Percentiles rank a stretch among this genome's conserved stretches.
Evolutionary conservation across 2,888 invertebrate genomes (phyloP).

Genomic region (Caenorhabditis uteleia): DNA sequence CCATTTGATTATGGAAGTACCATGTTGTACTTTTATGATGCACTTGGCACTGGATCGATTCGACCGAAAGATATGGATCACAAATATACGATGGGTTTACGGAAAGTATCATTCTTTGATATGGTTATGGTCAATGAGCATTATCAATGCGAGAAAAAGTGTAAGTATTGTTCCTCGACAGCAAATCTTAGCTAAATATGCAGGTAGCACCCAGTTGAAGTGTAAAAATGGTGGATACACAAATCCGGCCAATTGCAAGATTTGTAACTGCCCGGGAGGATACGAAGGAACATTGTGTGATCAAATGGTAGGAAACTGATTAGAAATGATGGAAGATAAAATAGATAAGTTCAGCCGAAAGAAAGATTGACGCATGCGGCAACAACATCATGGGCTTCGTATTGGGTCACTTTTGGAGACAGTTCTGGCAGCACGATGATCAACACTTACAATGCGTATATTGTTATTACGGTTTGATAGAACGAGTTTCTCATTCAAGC

Average conservation of each 20-base stretch:
- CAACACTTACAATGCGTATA: no score
- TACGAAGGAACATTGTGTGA: neutral
- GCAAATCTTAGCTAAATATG: no score
- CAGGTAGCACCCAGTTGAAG: neutral
- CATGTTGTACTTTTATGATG: slow-evolving; percentile 45
- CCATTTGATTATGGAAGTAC: slow-evolving; percentile 63
- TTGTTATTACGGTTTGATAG: no score
- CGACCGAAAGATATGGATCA: slow-evolving; percentile 40
- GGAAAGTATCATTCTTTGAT: slow-evolving; percentile 54
- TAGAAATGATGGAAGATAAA: no score
- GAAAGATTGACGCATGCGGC: no score
- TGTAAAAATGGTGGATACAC: slow-evolving; percentile 2
- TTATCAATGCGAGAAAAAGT: slow-evolving; percentile 46
- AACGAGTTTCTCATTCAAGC: no score
- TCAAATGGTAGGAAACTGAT: no score
- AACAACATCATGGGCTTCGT: no score
- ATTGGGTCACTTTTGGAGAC: no score
- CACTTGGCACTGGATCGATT: slow-evolving; percentile 46
- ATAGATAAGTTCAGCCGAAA: no score
- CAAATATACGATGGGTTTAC: slow-evolving; percentile 52
- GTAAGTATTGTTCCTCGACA: no score
- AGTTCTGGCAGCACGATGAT: no score
- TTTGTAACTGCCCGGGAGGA: neutral
- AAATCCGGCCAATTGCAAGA: neutral
- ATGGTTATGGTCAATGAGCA: slow-evolving; percentile 63